Base-by-base conservation (phyloP, 1,140 invertebrate species). In the Bombus picipes region DNA sequence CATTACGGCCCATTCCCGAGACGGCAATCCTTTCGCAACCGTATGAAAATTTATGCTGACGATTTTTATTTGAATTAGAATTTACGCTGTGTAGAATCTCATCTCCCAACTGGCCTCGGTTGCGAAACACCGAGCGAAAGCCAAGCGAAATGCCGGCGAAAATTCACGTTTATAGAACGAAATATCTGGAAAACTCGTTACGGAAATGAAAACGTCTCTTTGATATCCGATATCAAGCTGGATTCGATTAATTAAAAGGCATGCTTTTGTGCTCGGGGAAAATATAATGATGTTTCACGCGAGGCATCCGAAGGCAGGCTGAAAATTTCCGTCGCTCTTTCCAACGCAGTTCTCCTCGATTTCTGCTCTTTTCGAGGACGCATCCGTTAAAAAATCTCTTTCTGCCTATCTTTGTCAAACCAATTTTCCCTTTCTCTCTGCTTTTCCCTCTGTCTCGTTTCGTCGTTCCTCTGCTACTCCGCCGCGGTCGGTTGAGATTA, bases 21-120 rank as follows among this genome's bases (percentile, higher is more conserved):
- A 53, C 76, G 76, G 71, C 72, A 75, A 74, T 85, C 73, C 62
- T 74, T 88, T 71, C 80, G 62, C 66, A 39, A 2, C 34, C 65
- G 43, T 85, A 89, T 88, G 87, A 88, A 87, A 89, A 89, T 87
- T 89, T 89, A 89, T 83, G 86, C 81, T 43, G 81, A 79, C 83
- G 87, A 83, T 89, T 89, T 89, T 89, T 89, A 89, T 87, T 85
- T 79, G 77, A 87, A 83, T 89, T 89, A 88, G 71, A 89, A 88
- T 89, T 89, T 89, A 89, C 86, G 80, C 85, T 39, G 57, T 25
- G n/a, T 66, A n/a, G 73, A 9, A 34, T 53, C 72, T 22, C 47
- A 68, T 71, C 71, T 74, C 41, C 41, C 53, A 25, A 34, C 18
- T 57, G 41, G 62, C 73, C 70, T 28, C 22, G 43, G 74, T 8